Evolutionary conservation across 2,797 vertebrate species (phyloP).

Genomic region (Sphenopsis melanotis): DNA sequence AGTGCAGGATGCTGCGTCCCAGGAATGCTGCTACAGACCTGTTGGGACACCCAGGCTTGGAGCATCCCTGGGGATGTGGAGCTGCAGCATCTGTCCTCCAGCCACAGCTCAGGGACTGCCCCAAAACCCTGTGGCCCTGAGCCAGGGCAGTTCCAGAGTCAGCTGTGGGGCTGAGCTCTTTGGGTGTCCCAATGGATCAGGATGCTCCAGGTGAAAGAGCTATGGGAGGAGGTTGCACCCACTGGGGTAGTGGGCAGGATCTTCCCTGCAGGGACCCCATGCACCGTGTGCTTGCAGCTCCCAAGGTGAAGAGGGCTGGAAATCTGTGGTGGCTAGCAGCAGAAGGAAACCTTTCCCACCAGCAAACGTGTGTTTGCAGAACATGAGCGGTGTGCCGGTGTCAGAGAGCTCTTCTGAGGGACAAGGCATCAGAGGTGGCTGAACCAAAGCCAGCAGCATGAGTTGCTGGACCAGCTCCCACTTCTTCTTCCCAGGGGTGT

Average conservation of each 20-base stretch:
- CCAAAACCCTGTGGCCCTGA: rapidly evolving
- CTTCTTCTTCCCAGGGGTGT: neutral
- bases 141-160: neutral
- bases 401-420: neutral
- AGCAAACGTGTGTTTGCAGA: rapidly evolving
- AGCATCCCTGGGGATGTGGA: rapidly evolving
- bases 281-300: neutral
- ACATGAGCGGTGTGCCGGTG: neutral
- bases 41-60: rapidly evolving
- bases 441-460: neutral
- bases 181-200: rapidly evolving
- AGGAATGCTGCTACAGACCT: neutral
- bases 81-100: rapidly evolving
- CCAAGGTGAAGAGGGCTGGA: neutral
- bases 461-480: rapidly evolving
- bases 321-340: neutral
- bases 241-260: neutral
- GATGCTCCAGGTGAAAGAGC: rapidly evolving
- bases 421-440: neutral
- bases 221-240: neutral
- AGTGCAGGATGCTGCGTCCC: too few species aligned
- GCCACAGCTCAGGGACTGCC: rapidly evolving
- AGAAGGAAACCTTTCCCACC: rapidly evolving
- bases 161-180: neutral
- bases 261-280: neutral